Base-by-base conservation (phyloP, 2,113 vertebrate species). In the Istiophorus platypterus region DNA sequence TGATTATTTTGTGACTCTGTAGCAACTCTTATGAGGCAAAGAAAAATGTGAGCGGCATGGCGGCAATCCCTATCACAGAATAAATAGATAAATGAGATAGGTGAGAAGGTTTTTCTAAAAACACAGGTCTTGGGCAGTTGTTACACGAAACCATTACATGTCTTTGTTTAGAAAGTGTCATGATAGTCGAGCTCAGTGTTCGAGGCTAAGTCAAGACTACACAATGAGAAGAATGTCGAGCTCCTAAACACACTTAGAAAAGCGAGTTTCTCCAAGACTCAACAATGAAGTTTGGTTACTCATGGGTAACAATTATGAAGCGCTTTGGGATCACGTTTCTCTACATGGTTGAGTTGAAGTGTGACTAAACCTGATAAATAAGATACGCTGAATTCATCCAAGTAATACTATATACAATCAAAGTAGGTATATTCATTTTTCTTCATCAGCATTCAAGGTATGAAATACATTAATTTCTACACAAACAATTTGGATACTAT, bases 1-100 rank as follows among this genome's bases (percentile, higher is more conserved):
- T 68, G n/a, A 15, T 72, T 49, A 64, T 81, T 78, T 66, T 20
- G 18, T 65, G 41, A 76, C 52, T 37, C 26, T 52, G 26, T 47
- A 70, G 69, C 9, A 59, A 24, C 27, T 49, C 1, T 14, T 11
- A 18, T 13, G 9, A 24, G 62, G 22, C 4, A 68, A 18, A 65
- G 20, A 69, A 61, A 70, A 59, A 62, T 11, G 17, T 34, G 11
- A 66, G 11, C 57, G 31, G 73, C n/a, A 65, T 56, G n/a, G 4
- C 58, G 6, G 37, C 29, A 78, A 51, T 13, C 31, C 20, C 13
- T 56, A 24, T 74, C 54, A 24, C 10, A 64, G 4, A 37, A 24
- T 52, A 51, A 64, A 45, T 59, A 59, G n/a, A n/a, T n/a, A n/a
- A n/a, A n/a, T n/a, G n/a, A n/a, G n/a, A n/a, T n/a, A 17, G 45